These are phyloP conservation scores for Ibidorhyncha struthersii DNA, from an alignment of 2,113 vertebrate genomes.

Conservation along the genomic window DNA sequence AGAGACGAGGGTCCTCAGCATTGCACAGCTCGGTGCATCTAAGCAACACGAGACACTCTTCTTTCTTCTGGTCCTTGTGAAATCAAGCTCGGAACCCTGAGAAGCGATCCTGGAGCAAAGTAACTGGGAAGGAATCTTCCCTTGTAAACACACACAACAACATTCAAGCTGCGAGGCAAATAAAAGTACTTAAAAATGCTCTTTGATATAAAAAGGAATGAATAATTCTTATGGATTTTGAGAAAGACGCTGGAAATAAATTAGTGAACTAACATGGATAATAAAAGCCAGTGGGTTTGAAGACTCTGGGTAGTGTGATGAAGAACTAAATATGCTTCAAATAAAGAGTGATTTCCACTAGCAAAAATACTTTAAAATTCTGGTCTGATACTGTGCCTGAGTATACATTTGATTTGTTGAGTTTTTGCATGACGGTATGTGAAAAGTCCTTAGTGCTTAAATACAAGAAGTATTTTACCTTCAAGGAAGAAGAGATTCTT, in stretches of 20 bases:
- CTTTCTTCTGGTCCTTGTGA: background rate
- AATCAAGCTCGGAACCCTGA: background rate
- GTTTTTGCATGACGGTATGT: background rate
- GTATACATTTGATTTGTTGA: background rate
- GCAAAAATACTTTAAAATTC: background rate
- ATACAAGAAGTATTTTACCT: background rate
- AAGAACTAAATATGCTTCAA: background rate
- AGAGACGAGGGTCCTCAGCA: background rate
- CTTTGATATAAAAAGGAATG: background rate
- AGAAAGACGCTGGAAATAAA: background rate
- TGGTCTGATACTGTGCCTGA: background rate
- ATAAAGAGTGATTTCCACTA: background rate
- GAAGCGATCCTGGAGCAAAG: background rate
- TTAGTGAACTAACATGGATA: background rate
- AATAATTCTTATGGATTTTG: background rate
- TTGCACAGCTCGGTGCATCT: fast-evolving
- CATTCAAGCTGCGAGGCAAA: background rate
- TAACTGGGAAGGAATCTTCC: background rate
- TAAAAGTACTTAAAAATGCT: background rate
- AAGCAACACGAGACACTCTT: background rate
- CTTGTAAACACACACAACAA: background rate
- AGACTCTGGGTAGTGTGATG: background rate
- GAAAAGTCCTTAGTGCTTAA: background rate
- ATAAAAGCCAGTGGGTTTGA: background rate
- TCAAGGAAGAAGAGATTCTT: background rate